Base-by-base conservation (phyloP, 2,888 invertebrate species). In the Chymomyza procnemis region DNA sequence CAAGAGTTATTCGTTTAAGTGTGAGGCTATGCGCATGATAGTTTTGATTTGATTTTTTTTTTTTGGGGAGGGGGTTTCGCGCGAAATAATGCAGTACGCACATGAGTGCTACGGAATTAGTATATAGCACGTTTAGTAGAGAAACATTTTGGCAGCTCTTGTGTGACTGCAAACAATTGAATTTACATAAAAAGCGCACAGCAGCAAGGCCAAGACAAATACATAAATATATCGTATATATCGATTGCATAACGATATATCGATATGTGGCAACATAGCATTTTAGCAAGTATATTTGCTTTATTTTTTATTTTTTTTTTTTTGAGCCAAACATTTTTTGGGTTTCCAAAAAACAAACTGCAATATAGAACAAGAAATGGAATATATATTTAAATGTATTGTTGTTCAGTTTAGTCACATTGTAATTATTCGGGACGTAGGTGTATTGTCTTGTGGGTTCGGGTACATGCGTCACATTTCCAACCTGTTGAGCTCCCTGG, bases 401-500 rank as follows among this genome's bases (percentile, higher is more conserved):
- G 88, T 89, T 89, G 90, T 90, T 90, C 90, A 91, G 90, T 91
- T 91, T 91, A 91, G 91, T 91, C 91, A 91, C 91, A 91, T 91
- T 89, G 90, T 90, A 89, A 89, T 90, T 89, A 90, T 90, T 90
- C 90, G 90, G 90, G 90, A 90, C 88, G 90, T 90, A 91, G 90
- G 89, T 90, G 90, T 91, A 91, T 90, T 89, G 88, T 91, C 90
- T 89, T 90, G 90, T 90, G 89, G 91, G 90, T 90, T 90, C 88
- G 89, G 90, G 91, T 89, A 90, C 90, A 90, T 91, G 90, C 89
- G 90, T 90, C 90, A 89, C 88, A 90, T 90, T 90, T 91, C 91
- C 91, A 91, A 97, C 98, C 97, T 98, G 97, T 94, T 97, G 97
- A 92, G 97, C 97, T 93, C 99, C 99, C 94, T 99, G 98, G 96